phyloP scores from a whole-genome alignment of 2,888 invertebrate species.

The Ormyrus thymus region DNA sequence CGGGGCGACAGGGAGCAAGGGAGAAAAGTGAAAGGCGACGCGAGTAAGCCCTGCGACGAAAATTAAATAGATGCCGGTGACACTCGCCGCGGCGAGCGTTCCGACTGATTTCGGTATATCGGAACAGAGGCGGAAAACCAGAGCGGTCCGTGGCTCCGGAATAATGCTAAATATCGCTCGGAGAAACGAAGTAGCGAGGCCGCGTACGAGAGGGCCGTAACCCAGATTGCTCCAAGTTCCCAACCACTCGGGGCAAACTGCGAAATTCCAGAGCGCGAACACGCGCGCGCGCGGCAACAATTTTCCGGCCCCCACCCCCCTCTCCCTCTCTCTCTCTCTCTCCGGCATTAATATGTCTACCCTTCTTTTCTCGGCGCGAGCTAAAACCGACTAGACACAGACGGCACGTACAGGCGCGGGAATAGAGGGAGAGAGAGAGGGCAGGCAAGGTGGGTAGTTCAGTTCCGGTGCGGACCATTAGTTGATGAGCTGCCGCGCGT shows the following conservation, averaged over 20 bases:
- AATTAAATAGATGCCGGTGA: background rate
- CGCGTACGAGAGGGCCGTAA: background rate
- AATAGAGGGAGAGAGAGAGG: background rate
- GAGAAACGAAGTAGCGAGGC: constrained; percentile 25
- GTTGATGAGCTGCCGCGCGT: constrained; percentile 71
- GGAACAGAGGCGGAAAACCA: background rate
- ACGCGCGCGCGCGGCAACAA: constrained; percentile 30
- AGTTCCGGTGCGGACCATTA: constrained; percentile 74
- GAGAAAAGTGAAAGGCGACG: too few relatives aligned
- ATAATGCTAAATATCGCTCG: constrained; percentile 22
- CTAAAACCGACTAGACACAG: background rate
- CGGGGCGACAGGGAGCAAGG: too few relatives aligned
- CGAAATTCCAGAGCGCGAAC: constrained; percentile 31
- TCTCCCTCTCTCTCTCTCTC: background rate
- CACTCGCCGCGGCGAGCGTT: background rate
- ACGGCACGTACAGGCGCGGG: background rate
- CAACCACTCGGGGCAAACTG: constrained; percentile 29
- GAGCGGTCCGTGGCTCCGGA: background rate
- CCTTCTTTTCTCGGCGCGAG: constrained; percentile 5
- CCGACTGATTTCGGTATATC: too few relatives aligned
- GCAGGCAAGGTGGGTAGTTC: constrained; percentile 63
- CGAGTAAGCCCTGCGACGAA: background rate
- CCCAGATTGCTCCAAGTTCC: constrained; percentile 33
- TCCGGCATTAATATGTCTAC: constrained; percentile 24
- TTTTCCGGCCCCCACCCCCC: background rate